phyloP scores from a whole-genome alignment of 2,113 vertebrate species.

The Cryptotis parvus region DNA sequence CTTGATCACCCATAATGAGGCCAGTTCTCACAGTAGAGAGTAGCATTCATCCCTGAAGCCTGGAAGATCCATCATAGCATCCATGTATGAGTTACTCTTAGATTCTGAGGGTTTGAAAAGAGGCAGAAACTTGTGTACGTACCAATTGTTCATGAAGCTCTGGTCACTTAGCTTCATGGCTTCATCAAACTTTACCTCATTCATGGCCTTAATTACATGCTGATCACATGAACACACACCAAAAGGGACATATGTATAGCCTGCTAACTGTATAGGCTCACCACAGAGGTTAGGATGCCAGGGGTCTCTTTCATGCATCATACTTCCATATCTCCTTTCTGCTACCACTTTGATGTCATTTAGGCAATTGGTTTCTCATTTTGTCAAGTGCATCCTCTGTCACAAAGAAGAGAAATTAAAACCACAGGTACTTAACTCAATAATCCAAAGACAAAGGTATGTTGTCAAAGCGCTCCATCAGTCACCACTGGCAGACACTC shows the following conservation, averaged over 20 bases:
- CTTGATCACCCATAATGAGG: constrained; percentile 93
- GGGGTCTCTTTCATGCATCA: constrained; percentile 94
- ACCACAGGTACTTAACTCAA: constrained; percentile 91
- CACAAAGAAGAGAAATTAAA: constrained; percentile 95
- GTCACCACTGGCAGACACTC: constrained; percentile 94
- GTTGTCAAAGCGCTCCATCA: constrained; percentile 96
- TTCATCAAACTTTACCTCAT: constrained; percentile 91
- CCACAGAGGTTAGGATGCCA: constrained; percentile 95
- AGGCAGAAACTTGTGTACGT: constrained; percentile 95
- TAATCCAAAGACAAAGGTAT: constrained; percentile 94
- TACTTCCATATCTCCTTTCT: too few relatives aligned
- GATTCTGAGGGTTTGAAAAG: constrained; percentile 92
- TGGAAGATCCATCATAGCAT: constrained; percentile 96
- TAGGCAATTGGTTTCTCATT: constrained; percentile 92
- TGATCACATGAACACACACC: constrained; percentile 98
- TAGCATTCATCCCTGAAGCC: constrained; percentile 96
- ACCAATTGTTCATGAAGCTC: constrained; percentile 99
- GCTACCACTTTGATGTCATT: constrained; percentile 92
- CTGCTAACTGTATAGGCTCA: constrained; percentile 96
- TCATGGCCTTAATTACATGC: constrained; percentile 95
- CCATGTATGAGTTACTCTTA: constrained; percentile 87
- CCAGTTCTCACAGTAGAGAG: constrained; percentile 92
- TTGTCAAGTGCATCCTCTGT: constrained; percentile 93
- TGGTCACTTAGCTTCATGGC: constrained; percentile 95
- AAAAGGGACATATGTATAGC: constrained; percentile 96